phyloP scores from a whole-genome alignment of 2,113 vertebrate species.

The Nerophis ophidion region DNA sequence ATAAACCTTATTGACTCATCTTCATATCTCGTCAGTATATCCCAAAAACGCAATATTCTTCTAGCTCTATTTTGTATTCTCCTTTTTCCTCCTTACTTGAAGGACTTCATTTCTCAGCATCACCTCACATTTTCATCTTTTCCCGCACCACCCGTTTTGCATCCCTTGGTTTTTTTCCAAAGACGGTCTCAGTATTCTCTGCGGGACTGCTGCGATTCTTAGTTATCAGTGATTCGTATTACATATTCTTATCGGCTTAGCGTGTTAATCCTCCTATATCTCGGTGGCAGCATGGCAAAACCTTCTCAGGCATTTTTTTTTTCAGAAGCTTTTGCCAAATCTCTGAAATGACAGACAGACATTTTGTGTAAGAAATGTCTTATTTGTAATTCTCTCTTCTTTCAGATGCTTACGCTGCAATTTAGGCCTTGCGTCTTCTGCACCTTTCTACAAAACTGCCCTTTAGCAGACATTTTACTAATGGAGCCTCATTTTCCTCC shows the following conservation, averaged over 20 bases:
- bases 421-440: slow-evolving; percentile 45
- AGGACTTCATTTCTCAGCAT: slow-evolving; percentile 17
- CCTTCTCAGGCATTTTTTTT: slow-evolving; percentile 18
- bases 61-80: slow-evolving; percentile 20
- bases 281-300: slow-evolving; percentile 11
- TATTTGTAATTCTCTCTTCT: slow-evolving; percentile 27
- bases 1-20: too few species aligned
- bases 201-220: slow-evolving; percentile 6
- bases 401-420: slow-evolving; percentile 7
- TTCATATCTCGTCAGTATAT: too few species aligned
- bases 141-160: background rate
- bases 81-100: slow-evolving; percentile 4
- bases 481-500: slow-evolving; percentile 10
- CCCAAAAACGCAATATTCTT: too few species aligned
- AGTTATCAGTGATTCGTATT: slow-evolving; percentile 24
- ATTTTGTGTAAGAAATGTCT: slow-evolving; percentile 35
- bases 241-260: slow-evolving; percentile 11
- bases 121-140: background rate
- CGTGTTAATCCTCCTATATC: slow-evolving; percentile 12
- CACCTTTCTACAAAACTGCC: slow-evolving; percentile 19
- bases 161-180: background rate
- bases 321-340: slow-evolving; percentile 19
- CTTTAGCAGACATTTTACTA: slow-evolving; percentile 14
- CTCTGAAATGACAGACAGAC: slow-evolving; percentile 34
- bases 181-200: background rate